These are phyloP conservation scores for Hoplostethus mediterraneus DNA, from an alignment of 2,797 vertebrate genomes.

Conservation along the genomic window DNA sequence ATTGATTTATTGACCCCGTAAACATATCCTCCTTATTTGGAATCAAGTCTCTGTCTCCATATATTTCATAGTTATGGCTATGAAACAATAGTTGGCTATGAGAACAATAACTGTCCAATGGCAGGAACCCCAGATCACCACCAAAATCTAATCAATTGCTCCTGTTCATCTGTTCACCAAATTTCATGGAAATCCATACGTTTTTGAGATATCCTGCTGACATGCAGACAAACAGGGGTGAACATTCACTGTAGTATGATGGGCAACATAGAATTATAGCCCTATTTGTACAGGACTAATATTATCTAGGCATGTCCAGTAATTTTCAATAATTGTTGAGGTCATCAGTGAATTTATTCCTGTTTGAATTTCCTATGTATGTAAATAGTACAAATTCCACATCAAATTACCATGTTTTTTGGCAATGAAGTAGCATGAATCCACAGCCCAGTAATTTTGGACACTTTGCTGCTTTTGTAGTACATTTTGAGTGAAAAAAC, in stretches of 20 bases:
- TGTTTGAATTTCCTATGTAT: background rate
- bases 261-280: background rate
- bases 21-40: too few species aligned
- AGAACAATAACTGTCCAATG: too few species aligned
- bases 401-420: background rate
- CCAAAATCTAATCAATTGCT: too few species aligned
- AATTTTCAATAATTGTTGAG: background rate
- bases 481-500: background rate
- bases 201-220: too few species aligned
- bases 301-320: background rate
- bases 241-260: constrained; percentile 4
- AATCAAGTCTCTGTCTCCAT: too few species aligned
- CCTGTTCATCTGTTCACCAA: too few species aligned
- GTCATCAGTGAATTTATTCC: background rate
- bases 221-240: too few species aligned
- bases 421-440: background rate
- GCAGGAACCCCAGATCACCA: too few species aligned
- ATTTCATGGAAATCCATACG: too few species aligned
- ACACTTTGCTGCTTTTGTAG: background rate
- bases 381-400: background rate
- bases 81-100: too few species aligned
- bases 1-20: too few species aligned
- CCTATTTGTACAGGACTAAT: background rate
- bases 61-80: too few species aligned
- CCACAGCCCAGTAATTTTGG: background rate